Evolutionary conservation across 2,888 invertebrate species (phyloP), one percentile per base, ranked within the genome.

Genomic region (Adela reaumurella): DNA sequence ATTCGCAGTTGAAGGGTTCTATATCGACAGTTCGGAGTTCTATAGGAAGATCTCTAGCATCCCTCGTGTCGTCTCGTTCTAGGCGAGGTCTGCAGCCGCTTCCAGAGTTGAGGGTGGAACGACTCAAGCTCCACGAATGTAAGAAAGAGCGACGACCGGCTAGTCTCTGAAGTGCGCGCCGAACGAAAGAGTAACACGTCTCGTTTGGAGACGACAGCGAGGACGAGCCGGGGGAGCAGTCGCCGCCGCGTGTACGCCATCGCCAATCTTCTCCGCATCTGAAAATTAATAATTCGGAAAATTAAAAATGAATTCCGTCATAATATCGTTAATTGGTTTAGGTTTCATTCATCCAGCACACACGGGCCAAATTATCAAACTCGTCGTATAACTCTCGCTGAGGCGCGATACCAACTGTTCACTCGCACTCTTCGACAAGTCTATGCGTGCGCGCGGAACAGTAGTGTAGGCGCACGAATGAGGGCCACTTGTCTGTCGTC

Each of bases 101-200:
- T 64, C 48, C 77, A 44, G 6, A 17, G 19, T 17, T 5, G 8
- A 17, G 43, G 17, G 17, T 19, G 43, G 19, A 19, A 63, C 59
- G 14, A 64, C 62, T 19, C 29, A 71, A 57, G 47, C 85, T 85
- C 91, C 91, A 92, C 1, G 90, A 89, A 46, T 91, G 91, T 14
- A 92, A 76, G 63, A 93, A 92, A 6, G 83, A 83, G 1, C 84
- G 81, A 6, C 88, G 83, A 2, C 92, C 90, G 3, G 93, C 92
- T 46, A 93, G 70, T 73, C 92, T 89, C 81, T 93, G 89, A 46
- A 95, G 83, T 11, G 94, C 94, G 60, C 92, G 83, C 45, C 94
- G 81, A 4, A 95, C 93, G 66, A 95, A 95, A 59, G 94, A 94
- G 70, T 95, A 95, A 66, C 95, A 95, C 3, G 94, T 94, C 74